Conservation (phyloP, 2,888 invertebrate genomes). For the Ecdyonurus torrentis region DNA sequence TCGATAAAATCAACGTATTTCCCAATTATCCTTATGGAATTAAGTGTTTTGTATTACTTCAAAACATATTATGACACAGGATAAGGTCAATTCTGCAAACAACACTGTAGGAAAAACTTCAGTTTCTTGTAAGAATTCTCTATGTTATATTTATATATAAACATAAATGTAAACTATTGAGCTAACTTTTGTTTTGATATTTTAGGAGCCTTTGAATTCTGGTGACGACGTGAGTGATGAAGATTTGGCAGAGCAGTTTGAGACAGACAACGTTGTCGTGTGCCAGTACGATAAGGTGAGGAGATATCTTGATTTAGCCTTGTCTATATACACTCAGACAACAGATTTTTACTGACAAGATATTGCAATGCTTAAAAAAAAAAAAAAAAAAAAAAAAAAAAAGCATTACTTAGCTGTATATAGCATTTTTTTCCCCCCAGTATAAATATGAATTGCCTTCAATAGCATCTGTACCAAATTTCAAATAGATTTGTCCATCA, state of each 20-base stretch:
- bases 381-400: too few relatives aligned
- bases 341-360: too few relatives aligned
- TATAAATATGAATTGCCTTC: not conserved
- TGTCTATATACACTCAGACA: too few relatives aligned
- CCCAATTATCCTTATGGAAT: too few relatives aligned
- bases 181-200: slow-evolving; percentile 10
- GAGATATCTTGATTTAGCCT: too few relatives aligned
- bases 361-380: too few relatives aligned
- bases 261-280: slow-evolving; percentile 97
- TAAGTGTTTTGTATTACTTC: too few relatives aligned
- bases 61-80: too few relatives aligned
- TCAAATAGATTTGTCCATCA: not conserved
- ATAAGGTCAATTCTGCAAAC: not conserved
- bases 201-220: slow-evolving; percentile 82
- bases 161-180: not conserved
- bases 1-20: too few relatives aligned
- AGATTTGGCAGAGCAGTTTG: slow-evolving; percentile 86
- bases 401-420: too few relatives aligned
- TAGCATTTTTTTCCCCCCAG: too few relatives aligned
- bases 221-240: slow-evolving; percentile 97
- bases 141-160: not conserved
- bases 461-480: not conserved
- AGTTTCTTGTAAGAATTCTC: not conserved
- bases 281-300: slow-evolving; percentile 97
- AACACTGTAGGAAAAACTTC: not conserved